phyloP scores from a whole-genome alignment of 2,113 vertebrate genomes.

The Lepisosteus osseus region DNA sequence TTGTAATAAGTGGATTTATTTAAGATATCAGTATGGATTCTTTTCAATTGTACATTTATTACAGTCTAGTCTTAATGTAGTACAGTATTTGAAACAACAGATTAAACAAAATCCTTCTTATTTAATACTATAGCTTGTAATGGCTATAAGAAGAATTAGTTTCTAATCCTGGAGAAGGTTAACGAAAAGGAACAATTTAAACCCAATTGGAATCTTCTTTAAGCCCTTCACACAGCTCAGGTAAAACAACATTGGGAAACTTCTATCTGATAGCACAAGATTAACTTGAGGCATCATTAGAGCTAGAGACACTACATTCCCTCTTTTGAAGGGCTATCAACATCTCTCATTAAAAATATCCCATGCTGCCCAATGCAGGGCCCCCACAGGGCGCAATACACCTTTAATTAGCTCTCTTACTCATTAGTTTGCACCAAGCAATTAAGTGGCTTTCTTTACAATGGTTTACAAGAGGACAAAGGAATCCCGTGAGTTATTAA shows the following conservation, averaged over 20 bases:
- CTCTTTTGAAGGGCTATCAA: conserved; percentile 67
- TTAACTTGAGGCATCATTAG: conserved; percentile 62
- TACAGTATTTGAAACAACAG: too few relatives aligned
- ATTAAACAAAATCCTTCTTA: too few relatives aligned
- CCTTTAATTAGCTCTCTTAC: conserved; percentile 69
- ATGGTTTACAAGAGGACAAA: conserved; percentile 55
- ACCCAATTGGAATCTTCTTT: conserved; percentile 59
- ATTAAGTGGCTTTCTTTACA: conserved; percentile 59
- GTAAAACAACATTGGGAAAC: conserved; percentile 32
- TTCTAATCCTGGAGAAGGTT: conserved; percentile 12
- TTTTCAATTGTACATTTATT: too few relatives aligned
- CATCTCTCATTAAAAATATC: conserved; percentile 67
- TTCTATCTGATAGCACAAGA: conserved; percentile 41
- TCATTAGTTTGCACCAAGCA: conserved; percentile 63
- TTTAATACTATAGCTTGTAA: too few relatives aligned
- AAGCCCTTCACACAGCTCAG: conserved; percentile 47
- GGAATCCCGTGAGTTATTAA: conserved; percentile 39
- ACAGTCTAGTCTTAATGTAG: too few relatives aligned
- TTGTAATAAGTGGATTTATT: too few relatives aligned
- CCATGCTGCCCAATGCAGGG: conserved; percentile 50
- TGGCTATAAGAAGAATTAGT: not conserved
- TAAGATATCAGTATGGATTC: too few relatives aligned
- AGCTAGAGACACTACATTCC: conserved; percentile 48
- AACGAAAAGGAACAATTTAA: conserved; percentile 57
- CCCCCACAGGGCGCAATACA: conserved; percentile 52